A percentile compares a stretch with the other conserved stretches of the same genome.
These are phyloP conservation scores for Caenorhabditis zanzibari DNA, from an alignment of 2,888 invertebrate genomes.

Conservation along the genomic window DNA sequence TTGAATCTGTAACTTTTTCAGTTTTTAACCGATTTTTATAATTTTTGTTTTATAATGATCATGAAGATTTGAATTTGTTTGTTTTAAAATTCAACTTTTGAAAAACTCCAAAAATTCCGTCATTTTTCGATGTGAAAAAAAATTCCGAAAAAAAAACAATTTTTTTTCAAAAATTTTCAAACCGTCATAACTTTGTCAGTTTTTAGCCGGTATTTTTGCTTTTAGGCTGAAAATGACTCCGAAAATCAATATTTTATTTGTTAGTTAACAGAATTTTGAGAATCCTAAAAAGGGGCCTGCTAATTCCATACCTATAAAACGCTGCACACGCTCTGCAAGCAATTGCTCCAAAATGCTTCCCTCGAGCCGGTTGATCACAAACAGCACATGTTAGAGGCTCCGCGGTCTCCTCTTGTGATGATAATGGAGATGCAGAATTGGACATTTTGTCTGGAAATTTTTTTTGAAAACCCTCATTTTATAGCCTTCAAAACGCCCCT, in stretches of 20 bases:
- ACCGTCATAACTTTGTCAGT: background rate
- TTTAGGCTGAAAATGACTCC: conserved; percentile 10
- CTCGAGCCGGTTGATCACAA: conserved; percentile 22
- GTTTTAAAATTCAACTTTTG: too few species aligned
- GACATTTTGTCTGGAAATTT: conserved; percentile 18
- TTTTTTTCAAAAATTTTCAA: too few species aligned
- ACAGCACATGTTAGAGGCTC: conserved; percentile 27
- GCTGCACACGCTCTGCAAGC: conserved; percentile 48
- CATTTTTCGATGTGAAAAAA: too few species aligned
- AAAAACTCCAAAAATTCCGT: too few species aligned
- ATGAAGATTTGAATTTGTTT: too few species aligned
- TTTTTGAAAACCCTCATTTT: too few species aligned
- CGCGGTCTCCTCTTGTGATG: conserved; percentile 5
- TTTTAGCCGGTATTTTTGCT: background rate
- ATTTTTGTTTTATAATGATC: too few species aligned
- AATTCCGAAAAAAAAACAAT: too few species aligned
- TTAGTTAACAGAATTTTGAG: too few species aligned
- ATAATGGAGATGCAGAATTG: background rate
- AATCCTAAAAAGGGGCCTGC: conserved; percentile 16
- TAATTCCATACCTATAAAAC: conserved; percentile 24
- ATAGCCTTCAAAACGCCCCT: background rate
- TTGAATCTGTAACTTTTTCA: too few species aligned
- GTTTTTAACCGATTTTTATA: too few species aligned
- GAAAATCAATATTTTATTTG: background rate
- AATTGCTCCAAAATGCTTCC: conserved; percentile 48